Evolutionary conservation across 1,140 invertebrate species (phyloP), one percentile per base, ranked within the genome.

Genomic region (Coelopa frigida): DNA sequence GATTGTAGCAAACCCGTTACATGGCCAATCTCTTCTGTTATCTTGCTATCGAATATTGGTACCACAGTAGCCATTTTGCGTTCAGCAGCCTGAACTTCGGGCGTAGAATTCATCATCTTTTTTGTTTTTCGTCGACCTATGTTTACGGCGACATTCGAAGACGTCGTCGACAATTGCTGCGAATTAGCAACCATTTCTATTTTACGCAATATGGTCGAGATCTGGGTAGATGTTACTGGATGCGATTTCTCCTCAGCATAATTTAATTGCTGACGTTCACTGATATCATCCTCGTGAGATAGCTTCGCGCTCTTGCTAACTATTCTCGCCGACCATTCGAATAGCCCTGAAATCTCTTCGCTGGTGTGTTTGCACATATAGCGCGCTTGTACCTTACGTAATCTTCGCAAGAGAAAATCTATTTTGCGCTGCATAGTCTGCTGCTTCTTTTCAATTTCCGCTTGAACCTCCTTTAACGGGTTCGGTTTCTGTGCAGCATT

Each of bases 341-440:
- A 72, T 44, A 89, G 75, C 44, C 81, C 77, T 12, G 77, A 75
- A 3, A 85, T 77, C 66, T 94, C 85, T 46, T 85, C 81, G 40
- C 80, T 80, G 20, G 82, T 74, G 61, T 90, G 85, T 39, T 78
- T 78, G 11, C 87, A 84, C 51, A 89, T 73, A 14, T 81, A 71
- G 39, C 78, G 73, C 0, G 80, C 76, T 65, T 92, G 87, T 6
- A 89, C 65, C 58, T 89, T 87, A 1, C 82, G 71, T 27, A 91
- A 68, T 35, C 89, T 72, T 44, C 85, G 73, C 52, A 84, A 54
- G 39, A 93, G 65, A 60, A 83, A 82, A 4, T 85, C 81, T 43
- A 79, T 76, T 52, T 81, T 73, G 17, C 82, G 72, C 53, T 85
- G 79, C 21, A 84, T 70, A 32, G 80, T 72, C 45, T 75, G 73